These are phyloP conservation scores for Diachasma alloeum DNA, from an alignment of 1,140 invertebrate genomes.

Conservation along the genomic window DNA sequence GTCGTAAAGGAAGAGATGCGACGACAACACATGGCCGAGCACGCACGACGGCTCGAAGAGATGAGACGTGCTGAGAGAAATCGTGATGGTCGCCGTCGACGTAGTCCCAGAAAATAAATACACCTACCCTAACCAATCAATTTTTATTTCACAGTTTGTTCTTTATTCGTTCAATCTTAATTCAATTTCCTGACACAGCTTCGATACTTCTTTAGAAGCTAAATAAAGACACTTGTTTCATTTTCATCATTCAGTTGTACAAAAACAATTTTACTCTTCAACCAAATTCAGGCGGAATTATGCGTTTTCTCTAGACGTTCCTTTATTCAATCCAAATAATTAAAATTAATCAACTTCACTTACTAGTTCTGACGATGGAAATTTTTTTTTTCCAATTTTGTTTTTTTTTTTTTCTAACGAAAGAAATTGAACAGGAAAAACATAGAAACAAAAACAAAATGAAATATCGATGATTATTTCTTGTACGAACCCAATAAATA, in stretches of 20 bases:
- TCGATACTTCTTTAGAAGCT: not conserved
- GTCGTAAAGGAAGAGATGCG: conserved; percentile 86
- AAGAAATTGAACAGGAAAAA: not conserved
- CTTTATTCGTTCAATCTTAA: not conserved
- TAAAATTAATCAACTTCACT: too few species aligned
- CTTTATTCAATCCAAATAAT: not conserved
- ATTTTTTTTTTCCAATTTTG: not conserved
- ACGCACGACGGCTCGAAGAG: conserved; percentile 79
- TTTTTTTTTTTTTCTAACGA: not conserved
- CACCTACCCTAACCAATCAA: not conserved
- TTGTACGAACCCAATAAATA: not conserved
- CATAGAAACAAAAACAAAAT: not conserved
- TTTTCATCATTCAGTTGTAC: conserved; percentile 27
- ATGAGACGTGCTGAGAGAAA: conserved; percentile 67
- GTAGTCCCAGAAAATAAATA: conserved; percentile 62
- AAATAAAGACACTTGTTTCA: conserved; percentile 34
- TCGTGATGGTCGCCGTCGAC: conserved; percentile 57
- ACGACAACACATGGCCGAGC: conserved; percentile 84
- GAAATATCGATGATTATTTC: not conserved
- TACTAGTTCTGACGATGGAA: too few species aligned
- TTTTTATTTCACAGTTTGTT: not conserved
- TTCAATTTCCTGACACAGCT: not conserved
- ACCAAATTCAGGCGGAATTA: too few species aligned
- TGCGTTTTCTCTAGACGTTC: not conserved
- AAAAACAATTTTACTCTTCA: conserved; percentile 18